Conservation (phyloP, 1,140 invertebrate genomes). For the Trachymyrmex septentrionalis region DNA sequence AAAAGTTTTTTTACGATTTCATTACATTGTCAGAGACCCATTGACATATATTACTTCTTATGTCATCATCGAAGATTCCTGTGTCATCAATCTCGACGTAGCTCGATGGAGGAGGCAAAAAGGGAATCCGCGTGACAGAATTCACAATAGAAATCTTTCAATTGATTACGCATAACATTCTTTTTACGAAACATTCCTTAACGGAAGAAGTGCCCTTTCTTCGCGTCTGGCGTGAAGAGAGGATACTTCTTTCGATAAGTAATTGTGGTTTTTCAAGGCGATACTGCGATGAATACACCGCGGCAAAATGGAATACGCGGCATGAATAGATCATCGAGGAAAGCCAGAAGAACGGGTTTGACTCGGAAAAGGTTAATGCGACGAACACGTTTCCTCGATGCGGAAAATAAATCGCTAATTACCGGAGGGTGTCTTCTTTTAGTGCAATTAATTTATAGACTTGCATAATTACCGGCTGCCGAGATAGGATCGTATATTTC, state of each 20-base stretch:
- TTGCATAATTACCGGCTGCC: conserved; percentile 49
- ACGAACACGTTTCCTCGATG: conserved; percentile 42
- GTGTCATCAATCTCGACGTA: background rate
- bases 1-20: conserved; percentile 11
- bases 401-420: conserved; percentile 58
- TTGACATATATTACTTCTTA: conserved; percentile 18
- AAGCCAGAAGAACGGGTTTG: conserved; percentile 54
- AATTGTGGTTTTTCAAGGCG: background rate
- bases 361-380: conserved; percentile 40
- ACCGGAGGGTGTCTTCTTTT: conserved; percentile 44
- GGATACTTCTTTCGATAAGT: background rate
- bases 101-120: background rate
- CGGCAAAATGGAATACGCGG: conserved; percentile 28
- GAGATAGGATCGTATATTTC: conserved; percentile 54
- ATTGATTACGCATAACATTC: background rate
- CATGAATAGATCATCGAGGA: conserved; percentile 1
- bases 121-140: background rate
- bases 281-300: background rate
- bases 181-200: background rate
- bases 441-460: conserved; percentile 56
- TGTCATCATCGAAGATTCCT: background rate
- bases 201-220: conserved; percentile 2
- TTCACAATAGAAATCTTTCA: conserved; percentile 10
- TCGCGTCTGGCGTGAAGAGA: background rate
- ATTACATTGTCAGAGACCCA: conserved; percentile 4